Conservation (phyloP, 2,888 invertebrate species). For the Kuschelorhynchus macadamiae region DNA sequence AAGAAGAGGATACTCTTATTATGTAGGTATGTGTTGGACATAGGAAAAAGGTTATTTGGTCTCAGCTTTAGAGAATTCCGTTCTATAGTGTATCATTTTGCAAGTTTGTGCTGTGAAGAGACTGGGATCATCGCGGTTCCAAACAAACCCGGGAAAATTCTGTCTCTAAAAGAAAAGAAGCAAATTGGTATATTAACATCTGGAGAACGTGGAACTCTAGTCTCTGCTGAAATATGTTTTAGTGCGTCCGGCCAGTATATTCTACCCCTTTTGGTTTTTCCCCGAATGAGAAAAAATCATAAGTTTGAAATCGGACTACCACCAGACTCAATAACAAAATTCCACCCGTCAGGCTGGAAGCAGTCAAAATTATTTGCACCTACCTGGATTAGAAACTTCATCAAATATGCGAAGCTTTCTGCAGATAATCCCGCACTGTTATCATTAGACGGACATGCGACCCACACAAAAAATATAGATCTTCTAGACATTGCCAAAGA, state of each 20-base stretch:
- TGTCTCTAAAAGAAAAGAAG: no score
- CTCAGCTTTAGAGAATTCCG: no score
- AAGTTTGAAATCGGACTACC: slow-evolving; percentile 53
- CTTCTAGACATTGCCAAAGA: slow-evolving; percentile 58
- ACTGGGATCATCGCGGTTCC: no score
- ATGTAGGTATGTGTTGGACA: no score
- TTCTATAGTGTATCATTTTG: no score
- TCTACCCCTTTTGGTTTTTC: slow-evolving; percentile 35
- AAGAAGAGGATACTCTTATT: no score
- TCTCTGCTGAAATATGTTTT: slow-evolving; percentile 46
- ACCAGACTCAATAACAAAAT: slow-evolving; percentile 46
- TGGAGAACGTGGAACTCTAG: slow-evolving; percentile 50
- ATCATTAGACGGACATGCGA: slow-evolving; percentile 44
- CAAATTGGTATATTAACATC: no score
- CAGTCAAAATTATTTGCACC: slow-evolving; percentile 39
- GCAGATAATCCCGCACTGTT: slow-evolving; percentile 40
- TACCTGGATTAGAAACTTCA: slow-evolving; percentile 43
- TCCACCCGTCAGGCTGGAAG: slow-evolving; percentile 40
- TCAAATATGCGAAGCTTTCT: slow-evolving; percentile 32
- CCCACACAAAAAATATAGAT: slow-evolving; percentile 56
- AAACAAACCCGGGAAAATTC: no score
- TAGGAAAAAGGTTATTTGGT: no score
- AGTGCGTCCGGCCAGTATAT: slow-evolving; percentile 20
- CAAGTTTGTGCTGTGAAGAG: no score
- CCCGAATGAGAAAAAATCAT: slow-evolving; percentile 42